Base-by-base conservation (phyloP, 2,113 vertebrate species). In the Rhinolophus sinicus region DNA sequence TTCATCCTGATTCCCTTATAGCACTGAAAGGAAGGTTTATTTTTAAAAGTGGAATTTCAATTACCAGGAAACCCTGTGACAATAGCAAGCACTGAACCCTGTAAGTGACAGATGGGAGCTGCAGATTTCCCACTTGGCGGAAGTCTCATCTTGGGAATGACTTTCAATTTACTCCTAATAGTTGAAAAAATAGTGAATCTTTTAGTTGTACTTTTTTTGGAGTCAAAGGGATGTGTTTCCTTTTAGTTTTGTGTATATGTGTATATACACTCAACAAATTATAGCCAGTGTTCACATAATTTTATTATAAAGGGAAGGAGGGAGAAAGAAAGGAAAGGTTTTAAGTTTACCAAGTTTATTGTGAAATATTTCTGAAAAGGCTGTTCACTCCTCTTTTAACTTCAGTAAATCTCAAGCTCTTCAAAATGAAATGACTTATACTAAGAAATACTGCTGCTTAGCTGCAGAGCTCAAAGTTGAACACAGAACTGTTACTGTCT, bases 21-120 rank as follows among this genome's bases (percentile, higher is more conserved):
- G 47, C 33, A n/a, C n/a, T 82, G 47, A 96, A 84, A 94, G 22
- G 15, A 38, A 84, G 11, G 69, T 62, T 92, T 96, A 75, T 72
- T 94, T 93, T 95, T 26, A 13, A 78, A 67, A 78, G 21, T 28
- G 6, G n/a, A 62, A 73, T 2, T 75, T 94, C 60, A 62, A 5
- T 86, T 96, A 80, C 78, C 73, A 80, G 64, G 67, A 89, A 90
- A 70, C 35, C 40, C 10, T 24, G 13, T 67, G 70, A 54, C 19
- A 56, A 3, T 54, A 82, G 26, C 78, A 75, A 84, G 11, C 28
- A 38, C 60, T 88, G 67, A 60, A 56, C 52, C 15, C 30, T 44
- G 24, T 40, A 35, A 70, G 16, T 84, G 62, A 67, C 58, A 77
- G 50, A 47, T 65, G 19, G 56, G 91, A 77, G 35, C 44, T 77